Percentiles rank a stretch among this genome's conserved stretches.
phyloP scores from a whole-genome alignment of 1,140 invertebrate genomes.

The Rhopalosiphum padi region DNA sequence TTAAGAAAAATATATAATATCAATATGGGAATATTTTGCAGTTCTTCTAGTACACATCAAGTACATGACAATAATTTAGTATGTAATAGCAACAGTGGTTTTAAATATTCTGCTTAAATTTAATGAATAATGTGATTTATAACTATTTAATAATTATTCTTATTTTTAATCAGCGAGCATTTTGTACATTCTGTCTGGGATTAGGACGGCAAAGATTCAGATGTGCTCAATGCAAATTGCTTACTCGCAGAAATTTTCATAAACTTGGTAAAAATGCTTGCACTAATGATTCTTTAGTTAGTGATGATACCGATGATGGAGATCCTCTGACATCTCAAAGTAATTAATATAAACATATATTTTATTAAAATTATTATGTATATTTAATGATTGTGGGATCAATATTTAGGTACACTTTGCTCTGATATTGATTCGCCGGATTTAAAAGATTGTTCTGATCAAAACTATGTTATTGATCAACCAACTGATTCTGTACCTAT shows the following conservation, averaged over 20 bases:
- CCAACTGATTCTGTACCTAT: slow-evolving; percentile 68
- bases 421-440: slow-evolving; percentile 62
- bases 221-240: slow-evolving; percentile 96
- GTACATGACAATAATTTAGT: slow-evolving; percentile 20
- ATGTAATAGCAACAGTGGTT: neutral
- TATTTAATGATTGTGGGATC: neutral
- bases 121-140: neutral
- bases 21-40: slow-evolving; percentile 30
- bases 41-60: slow-evolving; percentile 25
- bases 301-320: slow-evolving; percentile 73
- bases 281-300: slow-evolving; percentile 74
- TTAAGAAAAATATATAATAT: neutral
- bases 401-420: slow-evolving; percentile 62
- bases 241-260: slow-evolving; percentile 99
- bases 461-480: slow-evolving; percentile 64
- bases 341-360: slow-evolving; percentile 59
- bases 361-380: neutral
- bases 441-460: slow-evolving; percentile 58
- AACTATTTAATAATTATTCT: neutral
- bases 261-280: slow-evolving; percentile 93
- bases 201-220: slow-evolving; percentile 98
- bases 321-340: slow-evolving; percentile 63
- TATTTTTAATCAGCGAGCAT: slow-evolving; percentile 79
- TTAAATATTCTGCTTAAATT: neutral
- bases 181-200: slow-evolving; percentile 99